Conservation (phyloP, 2,888 invertebrate genomes). For the Sipha maydis region DNA sequence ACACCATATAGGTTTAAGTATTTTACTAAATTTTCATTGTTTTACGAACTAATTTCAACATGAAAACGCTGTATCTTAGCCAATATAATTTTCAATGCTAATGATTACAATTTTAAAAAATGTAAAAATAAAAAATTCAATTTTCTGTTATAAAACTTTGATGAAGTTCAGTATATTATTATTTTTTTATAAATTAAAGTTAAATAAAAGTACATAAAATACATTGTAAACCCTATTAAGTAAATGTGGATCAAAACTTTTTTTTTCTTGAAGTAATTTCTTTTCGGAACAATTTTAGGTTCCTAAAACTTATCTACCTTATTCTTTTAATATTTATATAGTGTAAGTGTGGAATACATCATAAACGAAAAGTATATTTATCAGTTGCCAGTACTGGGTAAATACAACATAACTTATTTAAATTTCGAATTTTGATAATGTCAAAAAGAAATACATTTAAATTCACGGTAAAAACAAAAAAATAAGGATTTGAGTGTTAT, state of each 20-base stretch:
- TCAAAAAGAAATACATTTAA: not conserved
- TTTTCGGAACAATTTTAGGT: not conserved
- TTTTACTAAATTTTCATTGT: no score
- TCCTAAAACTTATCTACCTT: not conserved
- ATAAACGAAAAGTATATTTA: not conserved
- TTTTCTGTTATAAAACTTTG: no score
- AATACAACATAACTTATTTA: slow-evolving; percentile 21
- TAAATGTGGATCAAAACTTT: not conserved
- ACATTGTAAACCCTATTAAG: not conserved
- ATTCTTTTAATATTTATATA: slow-evolving; percentile 6
- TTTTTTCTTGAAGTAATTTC: not conserved
- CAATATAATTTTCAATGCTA: no score
- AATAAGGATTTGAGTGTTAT: not conserved
- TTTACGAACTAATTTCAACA: no score
- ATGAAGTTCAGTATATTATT: no score
- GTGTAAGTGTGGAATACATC: not conserved
- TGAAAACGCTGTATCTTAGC: no score
- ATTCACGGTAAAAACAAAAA: not conserved
- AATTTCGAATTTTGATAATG: slow-evolving; percentile 6
- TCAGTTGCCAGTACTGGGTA: no score
- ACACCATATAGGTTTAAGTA: no score
- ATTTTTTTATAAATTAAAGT: not conserved
- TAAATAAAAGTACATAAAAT: not conserved
- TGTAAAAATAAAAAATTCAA: no score
- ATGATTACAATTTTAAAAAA: no score